Conservation (phyloP, 2,888 invertebrate species). For the Mythimna vitellina region DNA sequence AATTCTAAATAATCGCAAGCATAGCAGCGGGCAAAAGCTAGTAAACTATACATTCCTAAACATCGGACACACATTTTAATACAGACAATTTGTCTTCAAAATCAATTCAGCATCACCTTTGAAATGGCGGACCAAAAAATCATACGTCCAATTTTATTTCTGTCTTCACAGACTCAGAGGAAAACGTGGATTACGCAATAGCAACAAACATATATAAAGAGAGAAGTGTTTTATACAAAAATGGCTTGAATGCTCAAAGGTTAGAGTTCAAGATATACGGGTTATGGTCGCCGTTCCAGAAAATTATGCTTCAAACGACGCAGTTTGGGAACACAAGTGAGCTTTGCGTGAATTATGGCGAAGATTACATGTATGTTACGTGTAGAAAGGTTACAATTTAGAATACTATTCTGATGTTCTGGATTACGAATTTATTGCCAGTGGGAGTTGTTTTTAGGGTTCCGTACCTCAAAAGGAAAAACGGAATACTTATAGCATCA, state of each 20-base stretch:
- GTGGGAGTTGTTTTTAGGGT: not conserved
- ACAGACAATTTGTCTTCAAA: not conserved
- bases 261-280: constrained; percentile 53
- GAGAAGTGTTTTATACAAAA: constrained; percentile 48
- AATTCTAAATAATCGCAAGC: too few species aligned
- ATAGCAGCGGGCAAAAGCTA: too few species aligned
- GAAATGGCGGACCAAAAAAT: constrained; percentile 35
- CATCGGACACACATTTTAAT: too few species aligned
- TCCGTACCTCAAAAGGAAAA: too few species aligned
- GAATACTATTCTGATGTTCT: constrained; percentile 31
- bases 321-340: constrained; percentile 54
- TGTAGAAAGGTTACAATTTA: constrained; percentile 41
- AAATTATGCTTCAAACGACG: constrained; percentile 60
- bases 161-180: constrained; percentile 2
- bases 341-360: constrained; percentile 57
- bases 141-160: constrained; percentile 48
- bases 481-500: too few species aligned
- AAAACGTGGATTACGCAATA: constrained; percentile 44
- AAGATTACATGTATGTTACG: constrained; percentile 52
- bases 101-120: constrained; percentile 37
- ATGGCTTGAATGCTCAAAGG: constrained; percentile 51
- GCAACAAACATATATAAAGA: constrained; percentile 40
- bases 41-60: too few species aligned
- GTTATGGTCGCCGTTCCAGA: constrained; percentile 53
- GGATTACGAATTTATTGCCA: constrained; percentile 40